Base-by-base conservation (phyloP, 2,113 vertebrate species). In the Ramphastos sulfuratus region DNA sequence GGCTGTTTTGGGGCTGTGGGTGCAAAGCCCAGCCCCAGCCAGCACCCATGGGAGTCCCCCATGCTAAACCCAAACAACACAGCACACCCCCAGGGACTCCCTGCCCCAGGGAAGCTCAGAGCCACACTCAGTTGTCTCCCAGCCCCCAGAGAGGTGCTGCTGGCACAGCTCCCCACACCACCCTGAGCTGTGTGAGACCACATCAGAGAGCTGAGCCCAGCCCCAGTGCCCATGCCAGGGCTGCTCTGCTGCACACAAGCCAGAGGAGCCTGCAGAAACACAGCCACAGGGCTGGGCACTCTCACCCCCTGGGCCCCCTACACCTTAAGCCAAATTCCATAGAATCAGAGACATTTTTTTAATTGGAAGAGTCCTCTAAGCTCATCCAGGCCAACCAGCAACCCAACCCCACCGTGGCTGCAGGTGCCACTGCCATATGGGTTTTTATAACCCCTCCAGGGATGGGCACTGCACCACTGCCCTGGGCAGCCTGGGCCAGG, bases 241-340 rank as follows among this genome's bases (percentile, higher is more conserved):
- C 72, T 88, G 50, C 55, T 37, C 50, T 4, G 1, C 9, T 2
- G 15, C 61, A 10, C 10, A 1, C 23, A 35, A 48, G 9, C 15
- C 46, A 10, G 23, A 4, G 1, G 13, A 48, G 44, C 72, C 69
- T 70, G 28, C 44, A 18, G 2, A 35, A n/a, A 4, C 59, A 30
- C 2, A 0, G 1, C 21, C 37, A 2, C 1, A 0, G 39, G 33
- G 35, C 46, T 46, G 11, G 3, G 39, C 18, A 48, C 1, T 0
- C 25, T 67, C 37, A 23, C 4, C 59, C 18, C 42, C 67, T 15
- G 7, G 44, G 44, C 50, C 48, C 42, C 54, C 37, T 39, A 73
- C 48, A 64, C 70, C 87, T 39, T 77, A 8, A 20, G 24, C 7
- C 76, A n/a, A 27, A 28, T n/a, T 23, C 23, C 50, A 52, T 12